Evolutionary conservation across 1,140 invertebrate genomes (phyloP).

Genomic region (Heliconius melpomene): DNA sequence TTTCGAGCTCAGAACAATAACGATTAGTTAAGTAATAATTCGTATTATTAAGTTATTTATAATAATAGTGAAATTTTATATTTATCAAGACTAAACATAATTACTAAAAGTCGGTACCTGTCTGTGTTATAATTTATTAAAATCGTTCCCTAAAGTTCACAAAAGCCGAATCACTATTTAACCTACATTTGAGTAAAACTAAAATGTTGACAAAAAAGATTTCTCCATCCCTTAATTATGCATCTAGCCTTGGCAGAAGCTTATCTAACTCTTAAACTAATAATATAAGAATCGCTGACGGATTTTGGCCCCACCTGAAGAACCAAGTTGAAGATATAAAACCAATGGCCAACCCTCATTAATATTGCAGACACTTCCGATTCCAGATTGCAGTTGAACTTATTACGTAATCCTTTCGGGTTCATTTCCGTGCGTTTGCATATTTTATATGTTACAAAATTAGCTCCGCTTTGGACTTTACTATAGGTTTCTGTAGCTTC

Average conservation of each 20-base stretch:
- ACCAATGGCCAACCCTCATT: constrained; percentile 31
- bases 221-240: constrained; percentile 1
- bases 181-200: neutral
- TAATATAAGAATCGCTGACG: constrained; percentile 18
- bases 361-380: constrained; percentile 42
- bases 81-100: too few species aligned
- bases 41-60: too few species aligned
- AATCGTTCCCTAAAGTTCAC: too few species aligned
- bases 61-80: too few species aligned
- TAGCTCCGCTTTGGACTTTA: constrained; percentile 13
- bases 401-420: constrained; percentile 39
- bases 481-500: neutral
- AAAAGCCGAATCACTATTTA: neutral
- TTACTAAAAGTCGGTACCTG: too few species aligned
- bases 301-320: constrained; percentile 14
- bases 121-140: too few species aligned
- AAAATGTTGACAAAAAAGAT: neutral
- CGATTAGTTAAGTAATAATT: too few species aligned
- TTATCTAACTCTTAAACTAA: constrained; percentile 14
- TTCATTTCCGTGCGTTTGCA: constrained; percentile 36
- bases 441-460: constrained; percentile 32
- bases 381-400: constrained; percentile 37
- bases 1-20: too few species aligned
- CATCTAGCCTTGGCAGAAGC: neutral
- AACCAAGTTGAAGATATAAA: constrained; percentile 22